Evolutionary conservation across 2,888 invertebrate species (phyloP).

Genomic region (Pachliopta kotzebuea): DNA sequence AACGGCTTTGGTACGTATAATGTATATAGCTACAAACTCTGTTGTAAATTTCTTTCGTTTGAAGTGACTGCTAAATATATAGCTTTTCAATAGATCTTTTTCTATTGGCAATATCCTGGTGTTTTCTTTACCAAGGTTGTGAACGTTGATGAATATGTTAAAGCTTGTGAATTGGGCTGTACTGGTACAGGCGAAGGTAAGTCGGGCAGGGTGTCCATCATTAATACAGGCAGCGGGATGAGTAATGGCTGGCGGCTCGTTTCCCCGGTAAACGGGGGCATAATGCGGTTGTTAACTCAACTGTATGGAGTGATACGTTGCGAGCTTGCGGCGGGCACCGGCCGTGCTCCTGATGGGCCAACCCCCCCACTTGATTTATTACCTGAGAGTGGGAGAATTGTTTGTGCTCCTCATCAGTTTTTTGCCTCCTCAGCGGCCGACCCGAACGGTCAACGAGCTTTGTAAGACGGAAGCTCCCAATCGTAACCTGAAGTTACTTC

Average conservation of each 20-base stretch:
- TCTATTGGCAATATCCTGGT: too few species aligned
- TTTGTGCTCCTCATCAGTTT: not conserved
- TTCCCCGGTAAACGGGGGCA: conserved; percentile 53
- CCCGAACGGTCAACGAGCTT: too few species aligned
- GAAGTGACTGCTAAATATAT: too few species aligned
- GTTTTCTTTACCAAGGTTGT: too few species aligned
- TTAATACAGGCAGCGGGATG: conserved; percentile 64
- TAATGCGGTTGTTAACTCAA: conserved; percentile 64
- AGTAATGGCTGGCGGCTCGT: conserved; percentile 53
- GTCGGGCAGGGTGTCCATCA: conserved; percentile 70
- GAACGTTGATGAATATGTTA: conserved; percentile 31
- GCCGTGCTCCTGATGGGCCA: conserved; percentile 27
- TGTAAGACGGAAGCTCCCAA: too few species aligned
- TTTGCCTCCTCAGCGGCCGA: not conserved
- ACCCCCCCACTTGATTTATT: conserved; percentile 22
- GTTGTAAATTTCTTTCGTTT: too few species aligned
- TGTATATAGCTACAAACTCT: too few species aligned
- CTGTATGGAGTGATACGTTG: conserved; percentile 50
- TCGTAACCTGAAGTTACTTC: too few species aligned
- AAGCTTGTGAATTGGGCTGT: conserved; percentile 34
- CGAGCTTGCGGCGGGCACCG: conserved; percentile 26
- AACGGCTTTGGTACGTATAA: too few species aligned
- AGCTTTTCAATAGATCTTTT: too few species aligned
- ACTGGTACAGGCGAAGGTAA: conserved; percentile 55
- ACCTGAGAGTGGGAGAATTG: conserved; percentile 5